A percentile compares a stretch with the other conserved stretches of the same genome.
Conservation (phyloP, 2,113 vertebrate genomes). For the Sprattus sprattus region DNA sequence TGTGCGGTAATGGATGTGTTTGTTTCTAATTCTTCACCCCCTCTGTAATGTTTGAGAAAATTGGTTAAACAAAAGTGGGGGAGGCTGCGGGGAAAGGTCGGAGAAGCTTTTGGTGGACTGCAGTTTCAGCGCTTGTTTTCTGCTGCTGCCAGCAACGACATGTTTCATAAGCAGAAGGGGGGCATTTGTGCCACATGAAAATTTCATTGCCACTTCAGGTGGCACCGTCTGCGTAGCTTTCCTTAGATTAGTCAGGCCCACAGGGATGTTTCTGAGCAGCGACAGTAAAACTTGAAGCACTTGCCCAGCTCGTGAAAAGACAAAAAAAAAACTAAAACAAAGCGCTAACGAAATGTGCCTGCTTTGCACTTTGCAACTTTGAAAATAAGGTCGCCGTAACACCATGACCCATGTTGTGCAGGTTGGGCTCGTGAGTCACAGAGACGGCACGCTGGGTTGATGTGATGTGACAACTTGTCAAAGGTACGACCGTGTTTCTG, state of each 20-base stretch:
- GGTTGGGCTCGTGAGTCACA: background rate
- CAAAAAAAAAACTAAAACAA: background rate
- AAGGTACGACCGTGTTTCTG: background rate
- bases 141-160: conserved; percentile 19
- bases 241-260: background rate
- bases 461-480: conserved; percentile 9
- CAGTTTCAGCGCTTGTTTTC: conserved; percentile 13
- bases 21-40: background rate
- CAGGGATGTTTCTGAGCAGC: background rate
- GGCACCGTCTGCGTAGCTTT: background rate
- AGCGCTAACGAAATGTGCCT: background rate
- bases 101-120: conserved; percentile 2
- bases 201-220: conserved; percentile 10
- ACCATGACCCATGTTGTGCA: background rate
- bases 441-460: background rate
- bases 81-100: background rate
- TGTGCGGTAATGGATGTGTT: background rate
- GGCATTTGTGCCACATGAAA: conserved; percentile 34
- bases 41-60: background rate
- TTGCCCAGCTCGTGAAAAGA: background rate
- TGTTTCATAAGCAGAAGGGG: conserved; percentile 1
- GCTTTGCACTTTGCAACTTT: conserved; percentile 6
- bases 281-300: background rate
- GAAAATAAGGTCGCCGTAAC: background rate
- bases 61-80: no score